Evolutionary conservation across 2,113 vertebrate species (phyloP).

Genomic region (Cyprinodon brontotheroides): DNA sequence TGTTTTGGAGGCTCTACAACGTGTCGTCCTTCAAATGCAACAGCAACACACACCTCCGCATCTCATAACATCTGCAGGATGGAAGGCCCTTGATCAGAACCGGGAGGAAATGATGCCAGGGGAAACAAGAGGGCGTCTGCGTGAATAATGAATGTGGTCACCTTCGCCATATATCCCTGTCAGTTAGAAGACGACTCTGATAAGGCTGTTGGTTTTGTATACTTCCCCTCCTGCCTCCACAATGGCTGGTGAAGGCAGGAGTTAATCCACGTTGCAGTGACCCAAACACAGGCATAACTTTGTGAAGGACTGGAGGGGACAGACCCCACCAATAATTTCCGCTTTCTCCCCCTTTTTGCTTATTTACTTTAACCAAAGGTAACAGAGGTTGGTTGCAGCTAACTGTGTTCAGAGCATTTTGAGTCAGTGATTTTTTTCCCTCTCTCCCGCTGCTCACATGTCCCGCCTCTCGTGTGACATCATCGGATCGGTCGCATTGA

Average conservation of each 20-base stretch:
- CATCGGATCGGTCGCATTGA: no score
- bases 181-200: constrained; percentile 59
- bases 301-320: no score
- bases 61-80: constrained; percentile 61
- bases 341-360: no score
- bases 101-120: constrained; percentile 41
- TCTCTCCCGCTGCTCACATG: no score
- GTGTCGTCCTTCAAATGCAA: constrained; percentile 59
- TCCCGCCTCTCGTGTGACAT: no score
- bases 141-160: constrained; percentile 73
- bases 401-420: no score
- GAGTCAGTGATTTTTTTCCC: no score
- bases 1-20: constrained; percentile 62
- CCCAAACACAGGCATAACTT: constrained; percentile 17
- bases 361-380: no score
- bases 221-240: constrained; percentile 8
- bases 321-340: no score
- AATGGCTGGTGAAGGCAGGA: constrained; percentile 41
- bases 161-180: constrained; percentile 73
- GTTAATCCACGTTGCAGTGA: constrained; percentile 44
- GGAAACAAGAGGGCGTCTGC: constrained; percentile 24
- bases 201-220: constrained; percentile 49
- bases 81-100: constrained; percentile 60
- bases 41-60: constrained; percentile 53
- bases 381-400: no score